Conservation (phyloP, 1,140 invertebrate genomes). For the Teleogryllus occipitalis region DNA sequence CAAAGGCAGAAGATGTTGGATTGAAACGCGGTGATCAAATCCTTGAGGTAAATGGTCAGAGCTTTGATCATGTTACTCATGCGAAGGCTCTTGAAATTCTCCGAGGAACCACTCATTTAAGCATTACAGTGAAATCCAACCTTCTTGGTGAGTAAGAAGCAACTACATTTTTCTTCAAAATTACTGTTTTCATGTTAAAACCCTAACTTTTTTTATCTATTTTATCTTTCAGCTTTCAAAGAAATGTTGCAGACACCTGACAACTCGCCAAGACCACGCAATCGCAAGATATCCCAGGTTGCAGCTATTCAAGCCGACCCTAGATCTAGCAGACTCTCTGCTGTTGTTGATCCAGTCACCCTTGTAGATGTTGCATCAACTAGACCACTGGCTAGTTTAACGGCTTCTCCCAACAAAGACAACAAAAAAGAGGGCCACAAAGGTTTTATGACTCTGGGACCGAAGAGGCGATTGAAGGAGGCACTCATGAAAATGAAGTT, state of each 20-base stretch:
- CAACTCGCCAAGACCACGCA: constrained; percentile 63
- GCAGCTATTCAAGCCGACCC: constrained; percentile 54
- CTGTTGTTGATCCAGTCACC: constrained; percentile 23
- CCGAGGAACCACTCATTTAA: constrained; percentile 86
- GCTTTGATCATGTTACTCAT: constrained; percentile 85
- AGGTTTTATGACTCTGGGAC: constrained; percentile 81
- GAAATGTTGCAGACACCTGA: constrained; percentile 83
- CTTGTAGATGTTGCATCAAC: constrained; percentile 26
- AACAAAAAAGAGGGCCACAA: constrained; percentile 58
- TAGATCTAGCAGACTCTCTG: constrained; percentile 31
- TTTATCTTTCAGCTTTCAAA: constrained; percentile 48
- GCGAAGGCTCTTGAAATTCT: constrained; percentile 86
- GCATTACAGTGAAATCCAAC: constrained; percentile 96
- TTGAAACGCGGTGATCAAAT: constrained; percentile 96
- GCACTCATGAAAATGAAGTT: constrained; percentile 87
- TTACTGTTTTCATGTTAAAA: not conserved
- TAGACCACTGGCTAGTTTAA: constrained; percentile 34
- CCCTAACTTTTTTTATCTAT: constrained; percentile 6
- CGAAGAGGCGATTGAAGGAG: constrained; percentile 75
- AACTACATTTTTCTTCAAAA: not conserved
- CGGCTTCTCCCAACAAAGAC: constrained; percentile 26
- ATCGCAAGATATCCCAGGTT: constrained; percentile 47
- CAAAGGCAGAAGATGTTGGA: constrained; percentile 93
- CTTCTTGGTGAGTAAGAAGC: constrained; percentile 51
- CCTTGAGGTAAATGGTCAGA: constrained; percentile 94